A percentile compares a stretch with the other conserved stretches of the same genome.
These are phyloP conservation scores for Porites lobata DNA, from an alignment of 92 coral and sea anemone species.

Conservation along the genomic window DNA sequence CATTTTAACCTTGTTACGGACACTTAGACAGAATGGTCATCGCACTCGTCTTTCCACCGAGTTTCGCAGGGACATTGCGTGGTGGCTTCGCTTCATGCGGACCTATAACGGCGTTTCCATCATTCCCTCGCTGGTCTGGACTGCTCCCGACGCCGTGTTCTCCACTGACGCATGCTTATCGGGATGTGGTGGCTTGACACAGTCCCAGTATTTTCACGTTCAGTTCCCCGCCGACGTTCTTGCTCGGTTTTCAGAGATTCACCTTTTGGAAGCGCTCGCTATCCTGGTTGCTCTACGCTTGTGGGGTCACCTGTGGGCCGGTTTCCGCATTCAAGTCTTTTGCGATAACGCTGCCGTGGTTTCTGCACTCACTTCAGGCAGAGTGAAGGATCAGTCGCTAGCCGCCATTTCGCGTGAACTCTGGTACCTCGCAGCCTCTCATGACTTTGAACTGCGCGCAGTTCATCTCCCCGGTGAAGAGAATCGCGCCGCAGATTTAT, in stretches of 20 bases:
- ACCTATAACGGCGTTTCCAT: conserved; percentile 26
- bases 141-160: too few species aligned
- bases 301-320: conserved; percentile 18
- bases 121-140: not conserved
- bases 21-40: conserved; percentile 32
- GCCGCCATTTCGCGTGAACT: too few species aligned
- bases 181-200: too few species aligned
- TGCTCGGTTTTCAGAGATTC: not conserved
- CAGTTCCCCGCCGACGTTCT: too few species aligned
- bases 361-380: conserved; percentile 1
- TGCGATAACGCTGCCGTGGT: not conserved
- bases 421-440: too few species aligned
- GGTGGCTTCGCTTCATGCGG: conserved; percentile 22
- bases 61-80: conserved; percentile 12
- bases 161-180: too few species aligned
- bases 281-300: conserved; percentile 14
- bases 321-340: not conserved
- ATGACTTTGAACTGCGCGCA: too few species aligned
- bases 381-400: not conserved
- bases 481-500: conserved; percentile 18
- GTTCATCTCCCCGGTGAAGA: conserved; percentile 21
- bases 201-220: too few species aligned
- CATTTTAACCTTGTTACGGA: conserved; percentile 12
- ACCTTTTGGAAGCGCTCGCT: not conserved
- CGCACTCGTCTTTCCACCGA: conserved; percentile 17